Evolutionary conservation across 35 echinoderm and acorn worm genomes (phyloP).

Genomic region (Holothuria glaberrima): DNA sequence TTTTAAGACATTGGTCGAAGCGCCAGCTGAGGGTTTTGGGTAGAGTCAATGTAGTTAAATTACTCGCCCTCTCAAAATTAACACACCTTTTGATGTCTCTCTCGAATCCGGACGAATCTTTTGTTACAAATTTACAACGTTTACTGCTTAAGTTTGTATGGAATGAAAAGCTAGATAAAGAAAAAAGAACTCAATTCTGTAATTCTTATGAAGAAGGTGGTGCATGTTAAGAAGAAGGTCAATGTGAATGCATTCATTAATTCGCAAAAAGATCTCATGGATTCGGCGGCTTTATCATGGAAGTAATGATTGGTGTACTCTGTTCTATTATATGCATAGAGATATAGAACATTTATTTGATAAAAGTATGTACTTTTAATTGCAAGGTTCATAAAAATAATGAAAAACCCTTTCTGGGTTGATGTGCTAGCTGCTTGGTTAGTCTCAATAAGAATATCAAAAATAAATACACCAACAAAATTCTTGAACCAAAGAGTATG

Average conservation of each 20-base stretch:
- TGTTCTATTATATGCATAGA: background rate
- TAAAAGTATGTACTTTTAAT: background rate
- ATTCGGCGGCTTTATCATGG: background rate
- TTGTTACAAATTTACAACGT: background rate
- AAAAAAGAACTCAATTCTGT: background rate
- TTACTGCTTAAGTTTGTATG: background rate
- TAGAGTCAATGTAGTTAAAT: background rate
- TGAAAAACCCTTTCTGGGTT: background rate
- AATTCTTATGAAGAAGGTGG: conserved; percentile 6
- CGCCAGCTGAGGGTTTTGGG: background rate
- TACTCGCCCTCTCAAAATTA: background rate
- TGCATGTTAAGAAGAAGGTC: background rate
- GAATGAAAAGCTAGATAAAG: background rate
- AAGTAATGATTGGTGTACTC: background rate
- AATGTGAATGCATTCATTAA: background rate
- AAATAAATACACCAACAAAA: background rate
- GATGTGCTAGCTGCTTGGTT: background rate
- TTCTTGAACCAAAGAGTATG: background rate
- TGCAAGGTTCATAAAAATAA: background rate
- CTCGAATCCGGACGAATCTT: background rate
- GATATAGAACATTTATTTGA: background rate
- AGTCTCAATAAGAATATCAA: background rate
- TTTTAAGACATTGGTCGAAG: background rate
- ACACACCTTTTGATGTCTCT: background rate
- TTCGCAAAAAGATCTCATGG: background rate